Evolutionary conservation across 2,797 vertebrate genomes (phyloP).

Genomic region (Masticophis lateralis): DNA sequence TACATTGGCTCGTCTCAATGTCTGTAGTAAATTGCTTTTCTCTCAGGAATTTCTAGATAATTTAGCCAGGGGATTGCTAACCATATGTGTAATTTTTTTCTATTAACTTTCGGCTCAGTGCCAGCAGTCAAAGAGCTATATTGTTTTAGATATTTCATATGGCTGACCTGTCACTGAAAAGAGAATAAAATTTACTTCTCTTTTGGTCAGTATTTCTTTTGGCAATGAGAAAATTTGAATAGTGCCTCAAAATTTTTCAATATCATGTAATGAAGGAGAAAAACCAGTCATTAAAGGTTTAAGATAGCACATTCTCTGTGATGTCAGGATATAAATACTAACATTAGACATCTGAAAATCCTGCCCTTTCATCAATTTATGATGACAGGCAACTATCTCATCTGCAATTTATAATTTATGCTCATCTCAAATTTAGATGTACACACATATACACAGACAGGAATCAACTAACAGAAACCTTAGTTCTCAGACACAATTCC

Average conservation of each 20-base stretch:
- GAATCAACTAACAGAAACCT: not conserved
- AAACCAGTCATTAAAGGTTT: slow-evolving; percentile 34
- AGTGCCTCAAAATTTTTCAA: slow-evolving; percentile 20
- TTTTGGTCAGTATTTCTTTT: slow-evolving; percentile 30
- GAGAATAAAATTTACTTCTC: slow-evolving; percentile 45
- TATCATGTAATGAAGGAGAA: slow-evolving; percentile 29
- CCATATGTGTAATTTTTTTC: slow-evolving; percentile 51
- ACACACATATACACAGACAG: not conserved
- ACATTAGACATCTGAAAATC: slow-evolving; percentile 29
- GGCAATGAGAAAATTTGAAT: slow-evolving; percentile 35
- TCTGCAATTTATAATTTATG: slow-evolving; percentile 29
- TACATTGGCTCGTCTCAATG: slow-evolving; percentile 54
- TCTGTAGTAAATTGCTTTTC: slow-evolving; percentile 66
- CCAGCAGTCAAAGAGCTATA: slow-evolving; percentile 47
- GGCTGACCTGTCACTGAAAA: slow-evolving; percentile 46
- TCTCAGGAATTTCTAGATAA: slow-evolving; percentile 67
- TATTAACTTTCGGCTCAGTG: slow-evolving; percentile 45
- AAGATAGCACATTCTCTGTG: slow-evolving; percentile 18
- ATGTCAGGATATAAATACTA: slow-evolving; percentile 3
- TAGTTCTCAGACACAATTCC: not conserved
- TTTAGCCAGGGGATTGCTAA: slow-evolving; percentile 61
- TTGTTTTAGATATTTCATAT: slow-evolving; percentile 59
- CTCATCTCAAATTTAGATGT: slow-evolving; percentile 33
- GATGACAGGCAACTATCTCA: slow-evolving; percentile 12
- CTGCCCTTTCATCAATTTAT: not conserved